Conservation (phyloP, 2,113 vertebrate genomes). For the Crotalus viridis region DNA sequence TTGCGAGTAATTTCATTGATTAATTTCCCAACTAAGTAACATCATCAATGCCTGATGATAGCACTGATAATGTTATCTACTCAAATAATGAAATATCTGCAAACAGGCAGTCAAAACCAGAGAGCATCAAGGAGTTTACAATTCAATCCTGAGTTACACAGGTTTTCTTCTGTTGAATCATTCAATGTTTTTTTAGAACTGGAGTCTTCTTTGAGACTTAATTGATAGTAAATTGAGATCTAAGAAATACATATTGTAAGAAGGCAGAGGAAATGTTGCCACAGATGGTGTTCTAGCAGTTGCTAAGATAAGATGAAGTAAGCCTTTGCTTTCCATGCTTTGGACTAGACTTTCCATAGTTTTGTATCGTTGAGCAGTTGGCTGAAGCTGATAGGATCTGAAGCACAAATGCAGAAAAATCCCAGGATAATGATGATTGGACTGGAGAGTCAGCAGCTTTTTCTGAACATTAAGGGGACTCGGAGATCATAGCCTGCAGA, state of each 20-base stretch:
- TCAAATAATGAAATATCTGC: no score
- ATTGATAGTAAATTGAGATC: neutral
- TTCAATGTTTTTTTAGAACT: no score
- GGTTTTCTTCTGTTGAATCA: no score
- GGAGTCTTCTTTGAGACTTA: no score
- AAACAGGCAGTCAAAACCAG: no score
- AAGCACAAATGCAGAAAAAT: neutral
- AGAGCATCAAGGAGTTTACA: no score
- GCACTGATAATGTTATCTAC: no score
- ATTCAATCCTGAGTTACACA: no score
- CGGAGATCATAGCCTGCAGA: neutral
- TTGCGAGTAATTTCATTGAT: no score
- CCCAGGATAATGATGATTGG: neutral
- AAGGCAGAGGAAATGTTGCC: neutral
- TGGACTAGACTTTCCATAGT: neutral
- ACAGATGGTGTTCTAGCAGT: neutral
- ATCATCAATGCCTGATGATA: no score
- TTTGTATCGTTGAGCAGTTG: neutral
- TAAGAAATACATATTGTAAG: neutral
- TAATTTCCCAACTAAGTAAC: no score
- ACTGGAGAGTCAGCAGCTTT: neutral
- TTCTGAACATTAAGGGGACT: neutral
- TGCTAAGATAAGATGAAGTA: neutral
- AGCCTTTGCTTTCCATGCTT: neutral
- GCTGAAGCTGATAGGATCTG: neutral